Evolutionary conservation across 2,797 vertebrate genomes (phyloP).

Genomic region (Poeciliopsis paucimaculata): DNA sequence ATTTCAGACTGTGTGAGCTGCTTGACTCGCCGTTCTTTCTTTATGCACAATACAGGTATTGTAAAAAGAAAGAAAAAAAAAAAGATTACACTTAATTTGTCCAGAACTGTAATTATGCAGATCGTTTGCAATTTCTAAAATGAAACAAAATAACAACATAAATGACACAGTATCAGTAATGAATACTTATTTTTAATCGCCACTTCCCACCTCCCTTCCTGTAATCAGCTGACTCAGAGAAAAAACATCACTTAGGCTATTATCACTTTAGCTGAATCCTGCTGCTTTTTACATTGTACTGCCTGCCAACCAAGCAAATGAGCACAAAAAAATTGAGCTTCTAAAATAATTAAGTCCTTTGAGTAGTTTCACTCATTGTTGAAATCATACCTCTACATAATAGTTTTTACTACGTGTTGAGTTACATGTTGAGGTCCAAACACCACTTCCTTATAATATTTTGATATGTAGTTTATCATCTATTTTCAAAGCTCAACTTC

Average conservation of each 20-base stretch:
- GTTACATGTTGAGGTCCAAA: conserved; percentile 4
- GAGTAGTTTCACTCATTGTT: conserved; percentile 6
- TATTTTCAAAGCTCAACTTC: conserved; percentile 15
- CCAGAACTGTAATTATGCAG: conserved; percentile 21
- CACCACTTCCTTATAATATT: neutral
- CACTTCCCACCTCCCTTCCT: conserved; percentile 21
- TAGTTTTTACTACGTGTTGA: neutral
- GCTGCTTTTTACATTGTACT: conserved; percentile 30
- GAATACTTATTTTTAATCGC: conserved; percentile 26
- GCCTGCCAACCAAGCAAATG: conserved; percentile 36
- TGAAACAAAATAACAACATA: conserved; percentile 13
- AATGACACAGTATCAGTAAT: conserved; percentile 8
- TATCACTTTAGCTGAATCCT: conserved; percentile 46
- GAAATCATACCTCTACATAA: conserved; percentile 15
- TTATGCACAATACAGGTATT: conserved; percentile 13
- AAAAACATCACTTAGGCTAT: conserved; percentile 34
- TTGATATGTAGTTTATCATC: conserved; percentile 11
- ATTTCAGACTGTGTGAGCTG: conserved; percentile 24
- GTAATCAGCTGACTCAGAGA: conserved; percentile 46
- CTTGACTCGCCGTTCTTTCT: conserved; percentile 19
- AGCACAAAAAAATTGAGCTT: conserved; percentile 15
- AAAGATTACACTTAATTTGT: conserved; percentile 23
- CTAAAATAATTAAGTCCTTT: conserved; percentile 18
- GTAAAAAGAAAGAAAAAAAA: conserved; percentile 5
- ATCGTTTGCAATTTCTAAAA: conserved; percentile 16